These are phyloP conservation scores for Chymomyza procnemis DNA, from an alignment of 2,888 invertebrate species.

Conservation along the genomic window DNA sequence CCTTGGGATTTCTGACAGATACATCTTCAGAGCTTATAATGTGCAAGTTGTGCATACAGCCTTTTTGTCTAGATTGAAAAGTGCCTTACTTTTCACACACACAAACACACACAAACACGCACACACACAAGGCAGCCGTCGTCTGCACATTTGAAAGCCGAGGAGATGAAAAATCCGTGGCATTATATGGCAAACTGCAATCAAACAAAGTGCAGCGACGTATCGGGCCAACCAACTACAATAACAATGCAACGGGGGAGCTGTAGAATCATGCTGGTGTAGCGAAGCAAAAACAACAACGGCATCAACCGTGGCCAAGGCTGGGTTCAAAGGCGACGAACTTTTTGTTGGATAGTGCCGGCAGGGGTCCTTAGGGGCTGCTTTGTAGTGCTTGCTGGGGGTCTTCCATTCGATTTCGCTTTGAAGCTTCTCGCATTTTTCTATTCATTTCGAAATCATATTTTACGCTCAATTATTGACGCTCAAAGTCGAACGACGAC, in stretches of 20 bases:
- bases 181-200: constrained; percentile 43
- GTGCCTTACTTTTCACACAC: constrained; percentile 31
- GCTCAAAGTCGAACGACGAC: constrained; percentile 50
- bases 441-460: constrained; percentile 60
- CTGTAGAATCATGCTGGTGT: background rate
- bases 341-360: background rate
- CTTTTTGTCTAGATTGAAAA: constrained; percentile 58
- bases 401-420: background rate
- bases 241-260: background rate
- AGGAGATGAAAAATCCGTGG: constrained; percentile 41
- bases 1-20: background rate
- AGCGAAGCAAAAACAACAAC: background rate
- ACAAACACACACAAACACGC: background rate
- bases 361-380: background rate
- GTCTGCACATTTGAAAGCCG: constrained; percentile 50
- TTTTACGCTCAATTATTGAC: constrained; percentile 71
- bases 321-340: background rate
- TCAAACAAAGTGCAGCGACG: constrained; percentile 58
- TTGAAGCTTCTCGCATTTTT: constrained; percentile 14
- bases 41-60: constrained; percentile 12
- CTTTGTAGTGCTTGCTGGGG: background rate
- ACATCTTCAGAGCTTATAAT: background rate
- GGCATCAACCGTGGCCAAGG: background rate
- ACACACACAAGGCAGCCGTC: background rate
- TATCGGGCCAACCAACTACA: background rate